Conservation (phyloP, 2,888 invertebrate species). For the Dimorphilus gyrociliatus region DNA sequence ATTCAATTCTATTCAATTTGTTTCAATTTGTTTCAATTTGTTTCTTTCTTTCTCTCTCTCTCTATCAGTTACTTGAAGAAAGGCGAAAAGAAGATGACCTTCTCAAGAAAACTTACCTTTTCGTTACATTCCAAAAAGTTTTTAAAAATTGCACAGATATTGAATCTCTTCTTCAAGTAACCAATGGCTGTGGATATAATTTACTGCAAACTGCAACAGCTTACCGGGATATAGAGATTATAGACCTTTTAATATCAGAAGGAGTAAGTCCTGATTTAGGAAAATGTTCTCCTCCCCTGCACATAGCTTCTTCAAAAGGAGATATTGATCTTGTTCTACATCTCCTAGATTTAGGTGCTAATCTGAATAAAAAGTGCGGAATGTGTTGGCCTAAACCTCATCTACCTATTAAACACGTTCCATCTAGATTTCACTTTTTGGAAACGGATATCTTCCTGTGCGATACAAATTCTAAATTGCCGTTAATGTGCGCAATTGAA, state of each 20-base stretch:
- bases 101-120: too few species aligned
- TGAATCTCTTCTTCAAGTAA: conserved; percentile 14
- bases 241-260: conserved; percentile 13
- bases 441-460: conserved; percentile 27
- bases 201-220: conserved; percentile 57
- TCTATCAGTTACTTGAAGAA: too few species aligned
- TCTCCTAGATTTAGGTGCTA: conserved; percentile 51
- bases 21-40: too few species aligned
- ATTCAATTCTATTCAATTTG: too few species aligned
- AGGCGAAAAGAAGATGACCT: too few species aligned
- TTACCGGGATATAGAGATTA: too few species aligned
- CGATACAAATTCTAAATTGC: conserved; percentile 17
- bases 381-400: conserved; percentile 61
- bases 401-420: conserved; percentile 22
- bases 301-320: conserved; percentile 56
- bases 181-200: conserved; percentile 52
- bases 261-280: conserved; percentile 52
- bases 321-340: conserved; percentile 51
- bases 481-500: conserved; percentile 30
- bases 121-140: too few species aligned
- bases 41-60: too few species aligned
- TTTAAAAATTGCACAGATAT: too few species aligned
- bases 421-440: conserved; percentile 24
- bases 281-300: conserved; percentile 56
- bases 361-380: conserved; percentile 52